These are phyloP conservation scores for Chironomus riparius DNA, from an alignment of 2,888 invertebrate genomes.

Conservation along the genomic window DNA sequence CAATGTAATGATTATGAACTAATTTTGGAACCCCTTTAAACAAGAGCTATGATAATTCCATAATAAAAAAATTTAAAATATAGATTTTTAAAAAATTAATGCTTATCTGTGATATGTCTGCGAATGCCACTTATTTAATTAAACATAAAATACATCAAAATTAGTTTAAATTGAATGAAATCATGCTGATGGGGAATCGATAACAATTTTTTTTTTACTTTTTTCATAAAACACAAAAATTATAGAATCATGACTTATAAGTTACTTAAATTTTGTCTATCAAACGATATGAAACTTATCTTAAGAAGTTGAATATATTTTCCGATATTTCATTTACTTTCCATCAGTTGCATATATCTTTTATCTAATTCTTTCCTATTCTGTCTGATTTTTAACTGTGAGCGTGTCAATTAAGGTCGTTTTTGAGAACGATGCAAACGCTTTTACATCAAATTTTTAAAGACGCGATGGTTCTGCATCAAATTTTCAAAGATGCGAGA, in stretches of 20 bases:
- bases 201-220: not conserved
- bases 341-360: not conserved
- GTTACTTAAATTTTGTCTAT: too few species aligned
- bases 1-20: not conserved
- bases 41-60: not conserved
- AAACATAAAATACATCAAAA: too few species aligned
- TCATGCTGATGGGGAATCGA: not conserved
- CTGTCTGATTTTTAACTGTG: not conserved
- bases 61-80: not conserved
- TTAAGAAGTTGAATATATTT: not conserved
- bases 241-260: too few species aligned
- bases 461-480: too few species aligned
- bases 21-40: not conserved
- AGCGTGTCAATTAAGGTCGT: too few species aligned
- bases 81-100: not conserved
- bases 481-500: too few species aligned
- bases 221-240: not conserved
- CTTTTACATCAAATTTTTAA: too few species aligned
- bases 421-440: too few species aligned
- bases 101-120: not conserved
- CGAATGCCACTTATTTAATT: not conserved
- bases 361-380: not conserved
- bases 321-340: not conserved
- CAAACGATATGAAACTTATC: too few species aligned
- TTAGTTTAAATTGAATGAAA: too few species aligned